Conservation (phyloP, 2,888 invertebrate genomes). For the Pandemis heparana region DNA sequence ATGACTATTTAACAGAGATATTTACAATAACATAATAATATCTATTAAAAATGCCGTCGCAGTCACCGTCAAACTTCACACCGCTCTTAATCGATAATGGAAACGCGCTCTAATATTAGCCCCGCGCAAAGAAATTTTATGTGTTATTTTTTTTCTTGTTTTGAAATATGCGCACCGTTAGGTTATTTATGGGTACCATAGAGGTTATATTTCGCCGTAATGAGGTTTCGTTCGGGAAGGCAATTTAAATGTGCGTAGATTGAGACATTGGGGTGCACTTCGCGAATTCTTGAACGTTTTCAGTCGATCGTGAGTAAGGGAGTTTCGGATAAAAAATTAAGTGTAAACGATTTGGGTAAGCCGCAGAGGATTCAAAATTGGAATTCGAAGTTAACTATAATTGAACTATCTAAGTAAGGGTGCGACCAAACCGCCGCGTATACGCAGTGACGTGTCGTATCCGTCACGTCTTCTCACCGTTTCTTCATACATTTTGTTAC, state of each 20-base stretch:
- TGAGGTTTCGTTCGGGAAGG: conserved; percentile 85
- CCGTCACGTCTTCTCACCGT: too few species aligned
- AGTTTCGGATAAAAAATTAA: conserved; percentile 6
- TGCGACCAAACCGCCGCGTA: too few species aligned
- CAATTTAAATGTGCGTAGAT: conserved; percentile 84
- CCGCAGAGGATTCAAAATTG: background rate
- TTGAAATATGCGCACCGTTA: conserved; percentile 85
- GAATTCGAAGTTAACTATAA: too few species aligned
- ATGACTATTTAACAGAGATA: too few species aligned
- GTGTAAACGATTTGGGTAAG: conserved; percentile 5
- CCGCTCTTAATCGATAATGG: conserved; percentile 54
- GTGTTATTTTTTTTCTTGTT: conserved; percentile 83
- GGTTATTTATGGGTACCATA: conserved; percentile 84
- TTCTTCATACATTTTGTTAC: too few species aligned
- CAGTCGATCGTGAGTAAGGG: background rate
- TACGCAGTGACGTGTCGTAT: too few species aligned
- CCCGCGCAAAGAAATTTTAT: conserved; percentile 83
- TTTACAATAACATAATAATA: too few species aligned
- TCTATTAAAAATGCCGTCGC: background rate
- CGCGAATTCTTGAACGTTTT: conserved; percentile 27
- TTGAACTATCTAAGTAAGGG: too few species aligned
- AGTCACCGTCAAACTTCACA: conserved; percentile 2
- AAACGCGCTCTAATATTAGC: conserved; percentile 73
- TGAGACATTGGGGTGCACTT: conserved; percentile 78
- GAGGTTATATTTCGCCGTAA: conserved; percentile 73